Conservation (phyloP, 2,888 invertebrate genomes). For the Heptascelio sp. region DNA sequence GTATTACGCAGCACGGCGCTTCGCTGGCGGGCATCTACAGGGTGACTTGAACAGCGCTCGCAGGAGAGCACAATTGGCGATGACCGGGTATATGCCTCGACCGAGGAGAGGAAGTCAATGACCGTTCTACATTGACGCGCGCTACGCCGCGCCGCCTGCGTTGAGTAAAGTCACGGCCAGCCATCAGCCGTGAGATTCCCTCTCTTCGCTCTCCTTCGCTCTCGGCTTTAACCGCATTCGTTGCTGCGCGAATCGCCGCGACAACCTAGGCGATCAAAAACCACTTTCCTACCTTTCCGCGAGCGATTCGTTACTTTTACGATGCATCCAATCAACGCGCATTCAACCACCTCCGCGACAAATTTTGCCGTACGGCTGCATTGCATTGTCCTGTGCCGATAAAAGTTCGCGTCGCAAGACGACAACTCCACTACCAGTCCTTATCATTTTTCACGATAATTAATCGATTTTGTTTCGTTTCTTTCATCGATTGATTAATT, state of each 20-base stretch:
- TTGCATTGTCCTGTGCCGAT: background rate
- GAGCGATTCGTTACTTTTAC: constrained; percentile 49
- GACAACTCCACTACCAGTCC: too few species aligned
- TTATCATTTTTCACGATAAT: too few species aligned
- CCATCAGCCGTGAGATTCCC: constrained; percentile 84
- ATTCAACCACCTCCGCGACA: constrained; percentile 49
- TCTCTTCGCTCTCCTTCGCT: constrained; percentile 78
- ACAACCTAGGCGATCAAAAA: constrained; percentile 70
- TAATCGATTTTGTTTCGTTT: too few species aligned
- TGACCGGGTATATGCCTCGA: constrained; percentile 68
- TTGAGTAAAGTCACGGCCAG: constrained; percentile 84
- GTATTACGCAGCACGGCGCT: constrained; percentile 42
- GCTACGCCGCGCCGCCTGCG: constrained; percentile 81
- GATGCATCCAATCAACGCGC: constrained; percentile 46
- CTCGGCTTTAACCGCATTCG: constrained; percentile 76
- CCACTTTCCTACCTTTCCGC: constrained; percentile 62
- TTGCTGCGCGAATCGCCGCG: constrained; percentile 69
- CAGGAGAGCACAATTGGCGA: constrained; percentile 62
- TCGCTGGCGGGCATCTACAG: constrained; percentile 57
- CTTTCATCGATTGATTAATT: too few species aligned
- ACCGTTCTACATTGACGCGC: constrained; percentile 85
- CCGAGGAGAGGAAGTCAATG: constrained; percentile 80
- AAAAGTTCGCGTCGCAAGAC: background rate
- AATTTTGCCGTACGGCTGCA: constrained; percentile 19
- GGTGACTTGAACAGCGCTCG: constrained; percentile 60